These are phyloP conservation scores for Tarsius wallacei DNA, from an alignment of 2,797 vertebrate species.

Conservation along the genomic window DNA sequence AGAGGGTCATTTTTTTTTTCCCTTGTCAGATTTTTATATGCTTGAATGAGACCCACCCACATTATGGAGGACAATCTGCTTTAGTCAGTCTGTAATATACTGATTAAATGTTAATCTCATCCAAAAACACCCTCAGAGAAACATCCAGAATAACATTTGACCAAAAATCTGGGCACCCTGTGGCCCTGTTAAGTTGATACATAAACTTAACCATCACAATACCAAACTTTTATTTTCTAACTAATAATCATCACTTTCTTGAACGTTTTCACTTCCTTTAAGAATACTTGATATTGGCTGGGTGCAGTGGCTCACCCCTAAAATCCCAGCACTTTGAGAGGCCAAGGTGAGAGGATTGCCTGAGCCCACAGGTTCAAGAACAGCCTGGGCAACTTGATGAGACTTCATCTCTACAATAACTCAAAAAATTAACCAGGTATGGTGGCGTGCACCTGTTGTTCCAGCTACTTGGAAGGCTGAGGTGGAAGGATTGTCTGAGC, in stretches of 20 bases:
- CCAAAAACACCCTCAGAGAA: background rate
- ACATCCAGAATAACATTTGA: conserved; percentile 9
- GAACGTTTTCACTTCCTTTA: background rate
- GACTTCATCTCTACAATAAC: too few relatives aligned
- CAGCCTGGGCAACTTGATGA: too few relatives aligned
- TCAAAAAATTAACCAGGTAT: too few relatives aligned
- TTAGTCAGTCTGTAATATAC: background rate
- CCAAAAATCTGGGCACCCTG: background rate
- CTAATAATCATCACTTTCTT: conserved; percentile 12
- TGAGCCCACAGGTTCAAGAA: too few relatives aligned
- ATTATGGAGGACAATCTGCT: background rate
- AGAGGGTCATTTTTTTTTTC: background rate
- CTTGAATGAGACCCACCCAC: background rate
- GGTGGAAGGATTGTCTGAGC: too few relatives aligned
- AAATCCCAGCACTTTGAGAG: too few relatives aligned
- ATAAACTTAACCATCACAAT: background rate
- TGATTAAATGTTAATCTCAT: background rate
- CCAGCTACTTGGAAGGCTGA: too few relatives aligned
- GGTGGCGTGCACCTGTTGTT: too few relatives aligned
- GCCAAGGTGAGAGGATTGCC: too few relatives aligned
- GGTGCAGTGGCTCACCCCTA: too few relatives aligned
- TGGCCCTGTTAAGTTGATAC: background rate
- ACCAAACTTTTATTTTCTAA: background rate
- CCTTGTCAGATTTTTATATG: background rate
- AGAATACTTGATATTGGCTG: background rate